Evolutionary conservation across 2,888 invertebrate species (phyloP).

Genomic region (Drosophila putrida): DNA sequence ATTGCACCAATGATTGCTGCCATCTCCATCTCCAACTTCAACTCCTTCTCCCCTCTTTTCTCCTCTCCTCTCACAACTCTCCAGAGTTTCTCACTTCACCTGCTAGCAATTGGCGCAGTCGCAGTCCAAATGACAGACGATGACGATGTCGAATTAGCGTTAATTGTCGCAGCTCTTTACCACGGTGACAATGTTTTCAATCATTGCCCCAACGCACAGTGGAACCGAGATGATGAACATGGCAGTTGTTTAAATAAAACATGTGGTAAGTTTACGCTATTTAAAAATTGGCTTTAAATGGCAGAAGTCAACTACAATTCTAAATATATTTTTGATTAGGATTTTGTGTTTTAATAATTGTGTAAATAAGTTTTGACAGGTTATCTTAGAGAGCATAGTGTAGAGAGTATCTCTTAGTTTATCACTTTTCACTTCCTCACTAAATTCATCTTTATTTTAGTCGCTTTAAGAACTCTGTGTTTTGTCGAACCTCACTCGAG

Average conservation of each 20-base stretch:
- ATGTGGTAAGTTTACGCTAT: no score
- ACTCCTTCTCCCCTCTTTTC: background rate
- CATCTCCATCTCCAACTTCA: background rate
- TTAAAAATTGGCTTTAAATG: no score
- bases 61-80: background rate
- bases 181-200: slow-evolving; percentile 56
- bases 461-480: no score
- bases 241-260: no score
- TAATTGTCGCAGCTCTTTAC: slow-evolving; percentile 66
- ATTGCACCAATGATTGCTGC: slow-evolving; percentile 54
- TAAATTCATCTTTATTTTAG: background rate
- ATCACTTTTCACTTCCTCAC: background rate
- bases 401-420: background rate
- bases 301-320: no score
- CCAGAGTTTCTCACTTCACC: slow-evolving; percentile 1
- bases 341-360: no score
- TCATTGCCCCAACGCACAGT: slow-evolving; percentile 19
- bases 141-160: slow-evolving; percentile 58
- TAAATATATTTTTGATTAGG: no score
- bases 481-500: no score
- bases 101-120: slow-evolving; percentile 26
- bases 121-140: slow-evolving; percentile 6
- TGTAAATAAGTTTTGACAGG: no score
- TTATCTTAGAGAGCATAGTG: no score
- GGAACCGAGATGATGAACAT: background rate